phyloP scores from a whole-genome alignment of 2,797 vertebrate genomes.

The Heliangelus exortis region DNA sequence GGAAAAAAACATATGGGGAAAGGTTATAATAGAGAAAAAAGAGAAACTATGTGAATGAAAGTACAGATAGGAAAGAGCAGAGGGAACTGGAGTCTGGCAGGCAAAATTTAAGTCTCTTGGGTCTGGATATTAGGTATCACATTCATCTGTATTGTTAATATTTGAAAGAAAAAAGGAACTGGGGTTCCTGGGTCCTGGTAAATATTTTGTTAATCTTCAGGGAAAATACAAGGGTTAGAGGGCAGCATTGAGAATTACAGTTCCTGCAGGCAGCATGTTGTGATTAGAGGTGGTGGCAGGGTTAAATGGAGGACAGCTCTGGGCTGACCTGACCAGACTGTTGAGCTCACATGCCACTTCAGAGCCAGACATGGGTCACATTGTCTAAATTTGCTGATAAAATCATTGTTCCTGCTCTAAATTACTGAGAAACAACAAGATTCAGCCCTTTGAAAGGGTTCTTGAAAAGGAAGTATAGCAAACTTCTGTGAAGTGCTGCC shows the following conservation, averaged over 20 bases:
- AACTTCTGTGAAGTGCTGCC: neutral
- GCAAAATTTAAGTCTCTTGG: neutral
- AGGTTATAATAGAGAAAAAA: neutral
- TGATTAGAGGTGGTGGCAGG: neutral
- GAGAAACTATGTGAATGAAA: neutral
- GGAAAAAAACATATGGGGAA: neutral
- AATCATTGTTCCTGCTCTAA: neutral
- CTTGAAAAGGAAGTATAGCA: neutral
- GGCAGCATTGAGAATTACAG: neutral
- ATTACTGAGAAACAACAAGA: neutral
- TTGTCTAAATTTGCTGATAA: neutral
- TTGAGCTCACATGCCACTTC: neutral
- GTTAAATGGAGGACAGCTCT: neutral
- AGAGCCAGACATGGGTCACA: neutral
- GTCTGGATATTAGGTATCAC: neutral
- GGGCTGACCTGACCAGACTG: neutral
- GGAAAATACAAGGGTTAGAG: neutral
- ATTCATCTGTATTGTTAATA: neutral
- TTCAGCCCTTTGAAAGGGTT: neutral
- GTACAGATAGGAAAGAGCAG: neutral
- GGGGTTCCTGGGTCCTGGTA: neutral
- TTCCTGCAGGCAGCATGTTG: rapidly evolving
- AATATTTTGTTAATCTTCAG: neutral
- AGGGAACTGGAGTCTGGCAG: neutral
- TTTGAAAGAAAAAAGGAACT: neutral